Percentiles rank a stretch among this genome's conserved stretches.
Evolutionary conservation across 2,113 vertebrate species (phyloP).

Genomic region (Pelecanoides urinatrix): DNA sequence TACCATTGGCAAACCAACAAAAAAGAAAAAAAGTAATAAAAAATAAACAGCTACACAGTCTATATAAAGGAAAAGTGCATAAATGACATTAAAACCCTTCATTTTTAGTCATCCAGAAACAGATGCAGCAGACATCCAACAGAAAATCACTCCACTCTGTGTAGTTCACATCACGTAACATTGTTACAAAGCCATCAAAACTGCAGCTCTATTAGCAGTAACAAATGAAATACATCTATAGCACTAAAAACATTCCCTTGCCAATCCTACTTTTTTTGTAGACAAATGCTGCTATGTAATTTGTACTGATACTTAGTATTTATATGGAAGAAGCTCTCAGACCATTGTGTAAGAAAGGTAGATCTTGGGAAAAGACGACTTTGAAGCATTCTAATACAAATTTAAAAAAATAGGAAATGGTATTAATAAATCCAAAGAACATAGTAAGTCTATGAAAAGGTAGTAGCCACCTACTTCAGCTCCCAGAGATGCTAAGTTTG

Average conservation of each 20-base stretch:
- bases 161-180: neutral
- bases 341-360: neutral
- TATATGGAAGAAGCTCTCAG: neutral
- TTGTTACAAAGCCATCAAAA: neutral
- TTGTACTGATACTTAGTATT: neutral
- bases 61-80: neutral
- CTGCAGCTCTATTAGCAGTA: constrained; percentile 6
- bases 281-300: neutral
- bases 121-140: neutral
- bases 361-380: neutral
- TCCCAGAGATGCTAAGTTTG: neutral
- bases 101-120: constrained; percentile 3
- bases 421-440: neutral
- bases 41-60: neutral
- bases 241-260: neutral
- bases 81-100: neutral
- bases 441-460: neutral
- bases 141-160: neutral
- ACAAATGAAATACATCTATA: constrained; percentile 14
- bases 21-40: neutral
- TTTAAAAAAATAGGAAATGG: neutral
- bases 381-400: neutral
- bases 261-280: neutral
- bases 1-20: neutral
- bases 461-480: neutral